phyloP scores from a whole-genome alignment of 1,140 invertebrate genomes.

The Ladona fulva region DNA sequence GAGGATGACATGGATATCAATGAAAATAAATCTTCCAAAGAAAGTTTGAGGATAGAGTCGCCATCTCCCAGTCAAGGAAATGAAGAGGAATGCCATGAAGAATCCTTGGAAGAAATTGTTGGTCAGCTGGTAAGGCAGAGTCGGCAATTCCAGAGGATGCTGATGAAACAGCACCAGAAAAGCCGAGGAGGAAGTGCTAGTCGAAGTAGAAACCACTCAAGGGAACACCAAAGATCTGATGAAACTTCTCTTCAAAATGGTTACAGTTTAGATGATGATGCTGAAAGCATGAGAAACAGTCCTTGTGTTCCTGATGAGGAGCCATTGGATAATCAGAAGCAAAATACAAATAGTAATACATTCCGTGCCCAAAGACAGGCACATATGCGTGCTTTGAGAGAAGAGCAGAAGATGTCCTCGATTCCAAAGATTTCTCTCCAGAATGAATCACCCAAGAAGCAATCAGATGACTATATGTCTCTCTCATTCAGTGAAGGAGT shows the following conservation, averaged over 20 bases:
- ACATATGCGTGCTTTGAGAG: conserved; percentile 21
- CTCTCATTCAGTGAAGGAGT: conserved; percentile 38
- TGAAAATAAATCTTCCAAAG: background rate
- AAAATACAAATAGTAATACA: background rate
- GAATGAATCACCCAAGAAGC: background rate
- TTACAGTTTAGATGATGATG: background rate
- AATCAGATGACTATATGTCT: conserved; percentile 40
- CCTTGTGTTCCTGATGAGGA: background rate
- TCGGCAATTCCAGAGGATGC: conserved; percentile 67
- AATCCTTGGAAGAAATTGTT: conserved; percentile 62
- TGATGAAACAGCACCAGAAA: conserved; percentile 56
- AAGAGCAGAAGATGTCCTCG: conserved; percentile 17
- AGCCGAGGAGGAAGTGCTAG: conserved; percentile 46
- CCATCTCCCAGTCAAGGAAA: background rate
- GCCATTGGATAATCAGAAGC: no score
- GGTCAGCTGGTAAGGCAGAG: conserved; percentile 74
- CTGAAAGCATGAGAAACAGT: background rate
- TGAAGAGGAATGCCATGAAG: conserved; percentile 23
- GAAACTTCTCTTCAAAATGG: conserved; percentile 32
- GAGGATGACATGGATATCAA: background rate
- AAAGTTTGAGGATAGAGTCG: background rate
- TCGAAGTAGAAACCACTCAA: conserved; percentile 36
- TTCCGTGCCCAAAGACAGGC: conserved; percentile 18
- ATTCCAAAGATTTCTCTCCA: no score
- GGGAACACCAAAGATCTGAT: conserved; percentile 45